Base-by-base conservation (phyloP, 2,888 invertebrate species). In the Fissipunctia ypsillon region DNA sequence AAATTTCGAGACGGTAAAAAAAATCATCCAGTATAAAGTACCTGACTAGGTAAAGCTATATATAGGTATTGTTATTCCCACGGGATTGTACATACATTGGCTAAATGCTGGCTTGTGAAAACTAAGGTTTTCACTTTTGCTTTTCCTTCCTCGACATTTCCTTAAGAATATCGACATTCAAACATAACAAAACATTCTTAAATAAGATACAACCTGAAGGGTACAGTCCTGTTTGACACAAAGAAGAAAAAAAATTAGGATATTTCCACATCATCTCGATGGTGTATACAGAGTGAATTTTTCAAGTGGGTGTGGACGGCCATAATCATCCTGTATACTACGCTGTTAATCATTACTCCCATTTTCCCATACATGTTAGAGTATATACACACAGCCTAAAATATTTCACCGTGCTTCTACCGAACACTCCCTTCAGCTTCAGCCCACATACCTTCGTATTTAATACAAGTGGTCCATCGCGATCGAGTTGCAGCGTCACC, bases 391-490 rank as follows among this genome's bases (percentile, higher is more conserved):
- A 19, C 1, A 35, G 25, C 57, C 14, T 57, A 28, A 59, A 63
- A 70, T 52, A 63, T 43, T 57, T 16, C 35, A 25, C 14, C 19
- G 31, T n/a, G 14, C 35, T 59, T 9, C 25, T 12, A 5, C 61
- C 38, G 7, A 38, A 59, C 31, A 35, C 41, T 78, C 68, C 50
- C 73, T 80, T 80, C 19, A 50, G 56, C 43, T 48, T n/a, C 7
- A 43, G 14, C 6, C 35, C 25, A 52, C 76, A 80, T 80, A 76
- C 66, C 81, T 60, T 48, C 50, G 64, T 48, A 81, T 66, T 81
- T 81, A 73, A 76, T 64, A 80, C 64, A 73, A 76, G 84, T 68
- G 71, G 63, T 57, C 43, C 67, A 75, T 59, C 57, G 59, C 70
- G 61, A 73, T 82, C 67, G 57, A 12, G 66, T 71, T 64, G 60